Conservation (phyloP, 2,113 vertebrate genomes). For the Thunnus thynnus region DNA sequence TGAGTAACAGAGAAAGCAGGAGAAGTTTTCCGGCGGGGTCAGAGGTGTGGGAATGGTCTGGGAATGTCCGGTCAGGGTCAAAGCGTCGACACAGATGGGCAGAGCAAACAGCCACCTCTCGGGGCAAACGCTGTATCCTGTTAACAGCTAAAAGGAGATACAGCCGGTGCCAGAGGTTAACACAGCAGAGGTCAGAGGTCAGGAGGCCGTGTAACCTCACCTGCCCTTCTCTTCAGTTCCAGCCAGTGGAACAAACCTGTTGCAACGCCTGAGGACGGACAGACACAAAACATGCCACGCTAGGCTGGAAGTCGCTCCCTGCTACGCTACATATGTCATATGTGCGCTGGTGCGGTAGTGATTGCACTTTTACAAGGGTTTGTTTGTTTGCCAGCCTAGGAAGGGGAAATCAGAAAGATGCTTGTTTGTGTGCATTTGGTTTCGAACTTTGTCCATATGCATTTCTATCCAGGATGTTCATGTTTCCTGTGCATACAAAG, state of each 20-base stretch:
- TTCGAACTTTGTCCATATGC: not conserved
- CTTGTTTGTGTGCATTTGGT: constrained; percentile 12
- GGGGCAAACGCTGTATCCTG: constrained; percentile 74
- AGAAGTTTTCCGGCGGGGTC: constrained; percentile 54
- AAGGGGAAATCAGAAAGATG: constrained; percentile 49
- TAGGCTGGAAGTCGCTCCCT: constrained; percentile 41
- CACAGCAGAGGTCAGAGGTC: constrained; percentile 71
- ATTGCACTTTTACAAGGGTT: constrained; percentile 41
- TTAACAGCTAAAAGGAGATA: constrained; percentile 66
- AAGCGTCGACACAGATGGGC: constrained; percentile 61
- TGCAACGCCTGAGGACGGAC: constrained; percentile 59
- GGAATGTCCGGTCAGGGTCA: constrained; percentile 75
- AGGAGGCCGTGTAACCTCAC: constrained; percentile 64
- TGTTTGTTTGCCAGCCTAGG: constrained; percentile 46
- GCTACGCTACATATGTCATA: constrained; percentile 39
- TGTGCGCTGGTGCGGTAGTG: constrained; percentile 44
- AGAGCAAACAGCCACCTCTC: constrained; percentile 67
- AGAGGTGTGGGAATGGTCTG: constrained; percentile 71
- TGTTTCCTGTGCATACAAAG: not conserved
- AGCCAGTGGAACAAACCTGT: constrained; percentile 79
- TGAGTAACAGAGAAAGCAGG: constrained; percentile 42
- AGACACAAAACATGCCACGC: constrained; percentile 43
- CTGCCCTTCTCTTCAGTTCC: constrained; percentile 71
- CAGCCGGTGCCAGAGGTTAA: constrained; percentile 70
- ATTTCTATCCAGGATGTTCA: constrained; percentile 7